A percentile compares a stretch with the other conserved stretches of the same genome.
Conservation (phyloP, 2,888 invertebrate species). For the Brachynemurus nebulosus region DNA sequence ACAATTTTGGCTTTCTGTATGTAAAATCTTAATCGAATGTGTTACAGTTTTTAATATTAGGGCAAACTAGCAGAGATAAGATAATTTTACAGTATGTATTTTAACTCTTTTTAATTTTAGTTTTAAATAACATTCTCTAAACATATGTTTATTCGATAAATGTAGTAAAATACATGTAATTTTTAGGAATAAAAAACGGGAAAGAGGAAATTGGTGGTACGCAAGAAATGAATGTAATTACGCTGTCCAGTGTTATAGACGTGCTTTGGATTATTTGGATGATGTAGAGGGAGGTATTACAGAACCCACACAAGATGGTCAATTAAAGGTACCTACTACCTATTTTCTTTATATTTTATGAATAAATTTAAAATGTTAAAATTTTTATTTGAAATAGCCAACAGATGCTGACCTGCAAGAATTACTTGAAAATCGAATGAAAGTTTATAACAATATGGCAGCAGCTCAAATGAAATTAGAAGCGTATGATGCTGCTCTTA, state of each 20-base stretch:
- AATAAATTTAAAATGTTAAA: background rate
- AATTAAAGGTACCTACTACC: constrained; percentile 17
- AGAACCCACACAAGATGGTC: constrained; percentile 37
- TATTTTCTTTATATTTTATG: background rate
- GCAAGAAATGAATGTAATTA: constrained; percentile 62
- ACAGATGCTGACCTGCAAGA: constrained; percentile 46
- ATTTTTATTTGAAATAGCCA: constrained; percentile 21
- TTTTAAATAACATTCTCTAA: background rate
- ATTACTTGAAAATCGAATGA: constrained; percentile 63
- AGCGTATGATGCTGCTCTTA: constrained; percentile 70
- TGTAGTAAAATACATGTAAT: too few species aligned
- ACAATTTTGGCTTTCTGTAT: too few species aligned
- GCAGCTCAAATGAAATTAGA: constrained; percentile 82
- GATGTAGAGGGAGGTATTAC: constrained; percentile 52
- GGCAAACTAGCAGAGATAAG: background rate
- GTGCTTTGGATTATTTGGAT: constrained; percentile 70
- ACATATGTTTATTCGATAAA: background rate
- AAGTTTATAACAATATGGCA: constrained; percentile 84
- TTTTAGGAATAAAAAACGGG: constrained; percentile 55
- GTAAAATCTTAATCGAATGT: background rate
- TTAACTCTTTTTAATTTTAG: too few species aligned
- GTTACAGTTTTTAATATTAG: background rate
- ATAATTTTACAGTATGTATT: too few species aligned
- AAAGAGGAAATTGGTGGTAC: constrained; percentile 87
- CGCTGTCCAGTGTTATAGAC: constrained; percentile 76